These are phyloP conservation scores for Latrodectus hesperus DNA, from an alignment of 2,888 invertebrate genomes.

Conservation along the genomic window DNA sequence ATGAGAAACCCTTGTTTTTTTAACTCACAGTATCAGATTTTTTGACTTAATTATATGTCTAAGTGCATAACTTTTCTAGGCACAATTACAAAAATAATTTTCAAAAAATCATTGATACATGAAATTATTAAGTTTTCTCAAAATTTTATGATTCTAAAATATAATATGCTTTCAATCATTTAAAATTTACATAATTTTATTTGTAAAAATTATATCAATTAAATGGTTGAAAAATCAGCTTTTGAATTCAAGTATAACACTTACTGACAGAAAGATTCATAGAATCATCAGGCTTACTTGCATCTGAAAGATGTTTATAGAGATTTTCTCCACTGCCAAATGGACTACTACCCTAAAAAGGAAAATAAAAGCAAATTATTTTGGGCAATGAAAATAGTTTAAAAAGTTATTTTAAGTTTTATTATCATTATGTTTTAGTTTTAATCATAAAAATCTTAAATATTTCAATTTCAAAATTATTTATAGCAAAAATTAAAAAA, in stretches of 20 bases:
- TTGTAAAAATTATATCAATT: not conserved
- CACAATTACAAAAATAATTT: no score
- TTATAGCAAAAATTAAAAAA: not conserved
- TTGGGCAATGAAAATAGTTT: no score
- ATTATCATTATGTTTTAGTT: not conserved
- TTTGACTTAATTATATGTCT: no score
- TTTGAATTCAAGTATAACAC: not conserved
- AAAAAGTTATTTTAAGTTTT: no score
- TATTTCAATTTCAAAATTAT: not conserved
- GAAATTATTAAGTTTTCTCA: no score
- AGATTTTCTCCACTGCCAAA: constrained; percentile 83
- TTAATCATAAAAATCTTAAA: not conserved
- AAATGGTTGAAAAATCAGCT: not conserved
- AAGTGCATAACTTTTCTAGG: no score
- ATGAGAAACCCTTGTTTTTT: no score
- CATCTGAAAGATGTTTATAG: constrained; percentile 70
- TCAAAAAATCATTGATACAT: no score
- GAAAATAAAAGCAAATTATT: constrained; percentile 36
- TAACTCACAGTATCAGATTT: no score
- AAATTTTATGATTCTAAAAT: no score
- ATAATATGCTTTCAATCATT: no score
- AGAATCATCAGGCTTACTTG: constrained; percentile 51
- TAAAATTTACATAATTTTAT: no score
- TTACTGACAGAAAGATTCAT: constrained; percentile 57
- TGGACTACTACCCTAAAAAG: constrained; percentile 80